Base-by-base conservation (phyloP, 2,113 vertebrate genomes). In the Hemiscyllium ocellatum region DNA sequence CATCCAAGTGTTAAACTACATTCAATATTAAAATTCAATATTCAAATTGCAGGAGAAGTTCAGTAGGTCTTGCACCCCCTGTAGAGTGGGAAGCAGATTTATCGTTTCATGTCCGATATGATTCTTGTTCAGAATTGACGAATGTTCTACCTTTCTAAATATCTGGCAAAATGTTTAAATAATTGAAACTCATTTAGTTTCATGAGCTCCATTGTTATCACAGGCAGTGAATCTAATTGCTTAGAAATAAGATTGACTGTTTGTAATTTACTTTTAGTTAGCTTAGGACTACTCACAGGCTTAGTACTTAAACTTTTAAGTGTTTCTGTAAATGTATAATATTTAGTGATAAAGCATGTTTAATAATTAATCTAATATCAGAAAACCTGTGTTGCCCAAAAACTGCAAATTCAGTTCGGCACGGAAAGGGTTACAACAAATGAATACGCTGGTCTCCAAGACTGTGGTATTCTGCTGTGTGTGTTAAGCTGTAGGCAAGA, bases 401-500 rank as follows among this genome's bases (percentile, higher is more conserved):
- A 69, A 19, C 37, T 94, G 91, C 17, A 69, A 22, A 72, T 69
- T 42, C 52, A 33, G 50, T 95, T 72, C 94, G 52, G 94, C 24
- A 47, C 37, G 47, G 19, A 52, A 33, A 50, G 94, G 94, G 94
- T 95, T 95, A 95, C 66, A 95, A 52, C 66, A 47, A 70, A 93
- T 26, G 37, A 95, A 95, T 95, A 42, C 70, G 19, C 52, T 69
- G 50, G 68, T 26, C 68, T 72, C 26, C 1, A 69, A 95, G 66
- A 95, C 69, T 72, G 94, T 29, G 33, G 68, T 42, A 78, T 96
- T 97, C 97, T 98, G 97, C 97, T 97, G 97, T 97, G 96, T 96
- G 97, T 96, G 90, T 20, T 97, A 97, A 97, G 97, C 97, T 97
- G 96, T 97, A 97, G 97, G 97, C 96, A 97, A 98, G 97, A 97